Evolutionary conservation across 1,140 invertebrate species (phyloP).

Genomic region (Drosophila kurseongensis): DNA sequence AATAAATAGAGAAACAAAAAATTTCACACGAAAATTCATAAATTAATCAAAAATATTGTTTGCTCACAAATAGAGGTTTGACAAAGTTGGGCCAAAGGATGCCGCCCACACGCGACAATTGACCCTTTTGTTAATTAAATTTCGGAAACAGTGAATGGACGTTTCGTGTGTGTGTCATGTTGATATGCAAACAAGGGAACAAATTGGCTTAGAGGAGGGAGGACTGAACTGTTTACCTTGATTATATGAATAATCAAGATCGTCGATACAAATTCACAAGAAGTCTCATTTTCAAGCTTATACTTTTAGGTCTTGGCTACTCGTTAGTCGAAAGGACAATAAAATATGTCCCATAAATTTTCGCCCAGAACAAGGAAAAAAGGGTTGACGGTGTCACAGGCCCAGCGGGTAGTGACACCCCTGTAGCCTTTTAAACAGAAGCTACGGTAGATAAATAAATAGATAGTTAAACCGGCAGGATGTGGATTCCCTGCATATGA

Average conservation of each 20-base stretch:
- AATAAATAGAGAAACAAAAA: constrained; percentile 49
- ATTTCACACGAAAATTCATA: constrained; percentile 79
- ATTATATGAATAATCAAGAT: constrained; percentile 57
- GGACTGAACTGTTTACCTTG: constrained; percentile 62
- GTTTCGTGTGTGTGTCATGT: constrained; percentile 45
- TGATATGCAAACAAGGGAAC: constrained; percentile 67
- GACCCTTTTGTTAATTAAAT: constrained; percentile 83
- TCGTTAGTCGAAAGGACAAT: constrained; percentile 22
- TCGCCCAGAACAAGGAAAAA: constrained; percentile 39
- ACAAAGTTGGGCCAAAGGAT: constrained; percentile 1
- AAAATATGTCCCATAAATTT: constrained; percentile 67
- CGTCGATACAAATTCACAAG: constrained; percentile 45
- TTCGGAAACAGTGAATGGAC: constrained; percentile 57
- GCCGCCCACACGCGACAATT: constrained; percentile 74
- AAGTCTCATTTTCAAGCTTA: constrained; percentile 56
- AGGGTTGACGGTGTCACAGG: constrained; percentile 70
- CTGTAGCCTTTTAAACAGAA: constrained; percentile 1
- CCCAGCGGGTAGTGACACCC: constrained; percentile 41
- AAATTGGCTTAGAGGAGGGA: constrained; percentile 29
- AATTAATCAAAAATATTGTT: constrained; percentile 82
- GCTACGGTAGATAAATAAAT: constrained; percentile 12
- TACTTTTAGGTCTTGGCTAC: constrained; percentile 23
- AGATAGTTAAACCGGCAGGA: constrained; percentile 22
- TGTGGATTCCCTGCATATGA: constrained; percentile 66
- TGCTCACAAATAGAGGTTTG: constrained; percentile 12